phyloP scores from a whole-genome alignment of 2,797 vertebrate genomes.

The Euphonia xanthogaster region DNA sequence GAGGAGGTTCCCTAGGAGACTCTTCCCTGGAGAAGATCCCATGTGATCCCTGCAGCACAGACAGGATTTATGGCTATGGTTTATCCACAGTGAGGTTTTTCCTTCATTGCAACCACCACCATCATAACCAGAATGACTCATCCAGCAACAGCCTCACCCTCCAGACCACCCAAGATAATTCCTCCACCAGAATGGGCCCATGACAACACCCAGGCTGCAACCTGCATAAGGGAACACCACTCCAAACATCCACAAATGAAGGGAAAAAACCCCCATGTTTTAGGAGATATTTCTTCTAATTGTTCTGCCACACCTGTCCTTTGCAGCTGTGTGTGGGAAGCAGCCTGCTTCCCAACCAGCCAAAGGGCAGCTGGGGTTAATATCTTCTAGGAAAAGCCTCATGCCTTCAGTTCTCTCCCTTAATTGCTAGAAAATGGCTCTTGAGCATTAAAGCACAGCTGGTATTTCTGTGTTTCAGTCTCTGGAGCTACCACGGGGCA shows the following conservation, averaged over 20 bases:
- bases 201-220: neutral
- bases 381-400: neutral
- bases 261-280: fast-evolving
- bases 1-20: neutral
- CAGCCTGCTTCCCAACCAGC: neutral
- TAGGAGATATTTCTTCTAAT: neutral
- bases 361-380: neutral
- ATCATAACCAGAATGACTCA: neutral
- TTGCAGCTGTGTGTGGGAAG: neutral
- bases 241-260: neutral
- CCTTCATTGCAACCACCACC: neutral
- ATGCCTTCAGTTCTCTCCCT: neutral
- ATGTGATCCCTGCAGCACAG: neutral
- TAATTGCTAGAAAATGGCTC: conserved; percentile 33
- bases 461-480: neutral
- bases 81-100: neutral
- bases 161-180: neutral
- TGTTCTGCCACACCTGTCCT: neutral
- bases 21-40: neutral
- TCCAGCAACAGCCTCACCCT: neutral
- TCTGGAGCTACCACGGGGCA: neutral
- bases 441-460: neutral
- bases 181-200: neutral
- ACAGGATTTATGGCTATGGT: neutral
- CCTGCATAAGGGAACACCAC: neutral